Evolutionary conservation across 2,888 invertebrate species (phyloP), one percentile per base, ranked within the genome.

Genomic region (Megalurothrips usitatus): DNA sequence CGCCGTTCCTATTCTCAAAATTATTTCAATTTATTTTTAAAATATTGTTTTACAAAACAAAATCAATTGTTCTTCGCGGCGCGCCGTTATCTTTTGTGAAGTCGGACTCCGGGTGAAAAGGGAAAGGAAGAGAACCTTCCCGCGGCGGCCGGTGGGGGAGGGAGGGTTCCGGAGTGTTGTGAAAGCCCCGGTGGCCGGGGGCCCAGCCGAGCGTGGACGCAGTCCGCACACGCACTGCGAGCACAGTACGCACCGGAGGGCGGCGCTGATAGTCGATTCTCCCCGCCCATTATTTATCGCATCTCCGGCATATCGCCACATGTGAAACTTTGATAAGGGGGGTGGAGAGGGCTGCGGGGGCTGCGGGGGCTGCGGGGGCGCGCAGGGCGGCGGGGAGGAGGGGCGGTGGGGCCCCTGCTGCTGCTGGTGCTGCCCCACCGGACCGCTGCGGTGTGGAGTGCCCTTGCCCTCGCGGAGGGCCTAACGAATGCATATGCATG

Each of bases 231-330:
- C 34, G 34, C 34, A 43, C 34, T 43, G 34, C 34, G 34, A 43
- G 34, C 34, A 2, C 34, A 43, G 34, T 6, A 43, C 34, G 34
- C 34, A 43, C 34, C 34, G 58, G 19, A 19, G 52, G 52, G 52
- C 2, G 52, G 58, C 6, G 58, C 14, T 19, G 11, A 19, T 17
- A 17, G 58, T 58, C 58, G 58, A 58, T 58, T 58, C 58, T 58
- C 58, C 58, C 58, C 58, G 17, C 14, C 58, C 58, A 58, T 58
- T 58, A 58, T 58, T 58, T 58, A 58, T 58, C 58, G 58, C 58
- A 58, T 58, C 58, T 58, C 58, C 58, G 58, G 58, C 58, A n/a
- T 58, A 58, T 58, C 58, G 58, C 58, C 58, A 58, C 58, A 58
- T 58, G 58, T 58, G 58, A 58, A 58, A 58, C 14, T 58, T 58